phyloP scores from a whole-genome alignment of 2,113 vertebrate genomes.

The Axis porcinus region DNA sequence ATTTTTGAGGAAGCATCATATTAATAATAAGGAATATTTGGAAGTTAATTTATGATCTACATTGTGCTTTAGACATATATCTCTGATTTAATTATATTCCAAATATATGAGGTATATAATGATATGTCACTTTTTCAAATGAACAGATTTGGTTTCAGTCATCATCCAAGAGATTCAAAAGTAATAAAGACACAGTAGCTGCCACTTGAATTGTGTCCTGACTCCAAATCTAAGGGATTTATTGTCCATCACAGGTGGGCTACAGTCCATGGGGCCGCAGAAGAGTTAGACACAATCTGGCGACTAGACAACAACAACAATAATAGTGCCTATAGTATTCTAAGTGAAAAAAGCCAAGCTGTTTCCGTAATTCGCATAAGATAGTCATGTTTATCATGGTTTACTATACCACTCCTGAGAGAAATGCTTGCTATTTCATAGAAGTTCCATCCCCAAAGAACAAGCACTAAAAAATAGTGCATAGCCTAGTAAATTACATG shows the following conservation, averaged over 20 bases:
- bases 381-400: background rate
- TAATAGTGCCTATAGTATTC: no score
- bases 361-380: background rate
- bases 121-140: background rate
- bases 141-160: background rate
- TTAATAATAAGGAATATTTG: background rate
- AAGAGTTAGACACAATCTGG: background rate
- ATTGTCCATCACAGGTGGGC: accelerated
- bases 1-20: background rate
- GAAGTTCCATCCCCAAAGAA: background rate
- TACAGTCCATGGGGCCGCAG: background rate
- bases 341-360: background rate
- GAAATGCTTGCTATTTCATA: background rate
- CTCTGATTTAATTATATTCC: background rate
- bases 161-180: background rate
- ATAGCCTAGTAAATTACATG: background rate
- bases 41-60: background rate
- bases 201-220: background rate
- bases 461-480: background rate
- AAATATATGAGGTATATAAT: background rate
- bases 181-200: background rate
- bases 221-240: background rate
- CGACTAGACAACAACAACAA: background rate
- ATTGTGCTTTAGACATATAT: background rate
- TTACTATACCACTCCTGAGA: background rate